Base-by-base conservation (phyloP, 2,797 vertebrate species). In the Oryzias sinensis region DNA sequence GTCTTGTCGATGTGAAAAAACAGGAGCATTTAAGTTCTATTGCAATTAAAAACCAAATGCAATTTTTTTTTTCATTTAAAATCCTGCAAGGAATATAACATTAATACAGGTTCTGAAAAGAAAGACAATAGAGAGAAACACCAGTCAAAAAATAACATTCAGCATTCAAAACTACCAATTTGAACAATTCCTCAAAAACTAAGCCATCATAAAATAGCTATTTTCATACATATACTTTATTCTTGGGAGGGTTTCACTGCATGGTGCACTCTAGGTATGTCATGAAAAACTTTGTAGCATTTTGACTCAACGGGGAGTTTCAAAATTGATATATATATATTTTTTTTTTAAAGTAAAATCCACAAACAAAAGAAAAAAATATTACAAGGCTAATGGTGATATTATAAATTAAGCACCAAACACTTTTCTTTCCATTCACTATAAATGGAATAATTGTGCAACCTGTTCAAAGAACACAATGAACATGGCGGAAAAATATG, bases 371-470 rank as follows among this genome's bases (percentile, higher is more conserved):
- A 33, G 13, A 16, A 29, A 55, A 45, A 16, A 27, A 85, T 86
- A 76, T 80, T 80, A 86, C 87, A 89, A 91, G 89, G 89, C 89
- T 90, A 87, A 86, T 87, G 81, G 87, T 89, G 87, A 73, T 87
- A 79, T 83, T 83, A 88, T 68, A 89, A 91, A 90, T 88, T 57
- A 90, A 91, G 89, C 88, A 90, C 89, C 89, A 87, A 89, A 90
- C 84, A 75, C 83, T 86, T 85, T 56, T 67, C 75, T 72, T 83
- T 82, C 87, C 87, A 89, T 88, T 86, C 71, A 56, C 49, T 73
- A 76, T 27, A 81, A 87, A 90, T 86, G 86, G 85, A 88, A 89
- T 84, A 78, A 87, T 89, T 91, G 88, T 90, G 88, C 87, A 89
- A 89, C 84, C 85, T 85, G 87, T 89, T 88, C 87, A 87, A 83